Conservation (phyloP, 2,888 invertebrate genomes). For the Pristionchus entomophagus region DNA sequence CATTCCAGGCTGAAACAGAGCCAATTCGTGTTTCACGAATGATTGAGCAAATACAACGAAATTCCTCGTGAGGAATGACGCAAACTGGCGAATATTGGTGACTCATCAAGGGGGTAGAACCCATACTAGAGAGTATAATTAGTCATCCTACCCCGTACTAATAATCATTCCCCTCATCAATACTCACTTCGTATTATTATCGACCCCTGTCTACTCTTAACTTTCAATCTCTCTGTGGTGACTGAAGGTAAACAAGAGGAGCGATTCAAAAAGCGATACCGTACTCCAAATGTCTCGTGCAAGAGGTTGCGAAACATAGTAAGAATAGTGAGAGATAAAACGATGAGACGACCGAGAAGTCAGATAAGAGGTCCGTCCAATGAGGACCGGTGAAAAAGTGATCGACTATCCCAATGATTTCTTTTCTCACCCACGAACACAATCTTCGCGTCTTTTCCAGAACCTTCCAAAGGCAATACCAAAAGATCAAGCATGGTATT, state of each 20-base stretch:
- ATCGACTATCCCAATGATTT: background rate
- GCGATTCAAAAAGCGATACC: slow-evolving; percentile 43
- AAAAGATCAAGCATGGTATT: background rate
- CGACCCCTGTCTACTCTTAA: slow-evolving; percentile 23
- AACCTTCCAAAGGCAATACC: slow-evolving; percentile 3
- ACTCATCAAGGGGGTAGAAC: slow-evolving; percentile 25
- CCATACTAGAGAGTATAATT: slow-evolving; percentile 24
- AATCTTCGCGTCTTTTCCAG: slow-evolving; percentile 24
- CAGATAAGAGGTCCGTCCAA: slow-evolving; percentile 22
- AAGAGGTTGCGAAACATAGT: slow-evolving; percentile 33
- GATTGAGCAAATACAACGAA: slow-evolving; percentile 26
- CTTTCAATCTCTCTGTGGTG: slow-evolving; percentile 16
- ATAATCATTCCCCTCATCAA: background rate
- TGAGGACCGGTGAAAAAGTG: background rate
- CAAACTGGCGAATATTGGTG: background rate
- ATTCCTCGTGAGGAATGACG: slow-evolving; percentile 34
- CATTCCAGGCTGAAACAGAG: background rate
- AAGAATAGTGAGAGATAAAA: slow-evolving; percentile 20
- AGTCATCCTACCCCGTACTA: background rate
- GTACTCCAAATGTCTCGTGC: slow-evolving; percentile 30
- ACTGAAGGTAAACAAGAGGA: slow-evolving; percentile 37
- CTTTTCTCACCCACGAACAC: background rate
- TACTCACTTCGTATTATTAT: slow-evolving; percentile 32
- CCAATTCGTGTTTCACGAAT: background rate
- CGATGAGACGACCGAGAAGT: background rate